Conservation (phyloP, 23 tunicate genomes). For the Trididemnum nubilum region DNA sequence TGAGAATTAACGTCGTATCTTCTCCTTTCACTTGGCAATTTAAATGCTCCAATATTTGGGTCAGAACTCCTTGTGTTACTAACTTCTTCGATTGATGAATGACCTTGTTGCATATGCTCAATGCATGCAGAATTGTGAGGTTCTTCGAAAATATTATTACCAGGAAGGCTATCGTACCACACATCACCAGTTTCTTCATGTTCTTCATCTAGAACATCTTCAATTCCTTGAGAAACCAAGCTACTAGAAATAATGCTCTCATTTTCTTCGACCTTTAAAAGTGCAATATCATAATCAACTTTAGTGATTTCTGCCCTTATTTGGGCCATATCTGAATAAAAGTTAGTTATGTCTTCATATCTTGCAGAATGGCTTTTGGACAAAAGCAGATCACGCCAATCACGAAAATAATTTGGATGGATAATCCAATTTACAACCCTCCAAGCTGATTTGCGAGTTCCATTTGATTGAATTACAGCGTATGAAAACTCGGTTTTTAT, state of each 20-base stretch:
- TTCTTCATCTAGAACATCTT: neutral
- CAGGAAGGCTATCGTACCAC: neutral
- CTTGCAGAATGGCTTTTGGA: no score
- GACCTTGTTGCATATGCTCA: neutral
- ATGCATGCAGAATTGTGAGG: slow-evolving; percentile 1
- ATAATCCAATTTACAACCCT: slow-evolving; percentile 38
- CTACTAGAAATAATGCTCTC: neutral
- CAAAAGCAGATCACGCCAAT: neutral
- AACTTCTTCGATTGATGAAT: neutral
- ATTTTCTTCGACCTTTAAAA: slow-evolving; percentile 53
- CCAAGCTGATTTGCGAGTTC: slow-evolving; percentile 20
- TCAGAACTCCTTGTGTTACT: neutral
- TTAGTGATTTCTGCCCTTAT: neutral
- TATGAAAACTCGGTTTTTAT: slow-evolving; percentile 20
- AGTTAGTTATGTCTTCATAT: no score
- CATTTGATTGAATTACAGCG: slow-evolving; percentile 18
- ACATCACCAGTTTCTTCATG: neutral
- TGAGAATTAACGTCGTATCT: slow-evolving; percentile 18
- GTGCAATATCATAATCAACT: slow-evolving; percentile 54
- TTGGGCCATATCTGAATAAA: neutral
- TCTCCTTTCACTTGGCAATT: slow-evolving; percentile 36
- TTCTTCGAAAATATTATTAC: neutral
- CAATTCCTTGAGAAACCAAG: neutral
- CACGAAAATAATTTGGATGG: slow-evolving; percentile 38
- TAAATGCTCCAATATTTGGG: slow-evolving; percentile 5